Conservation (phyloP, 1,140 invertebrate genomes). For the Metaphire vulgaris region DNA sequence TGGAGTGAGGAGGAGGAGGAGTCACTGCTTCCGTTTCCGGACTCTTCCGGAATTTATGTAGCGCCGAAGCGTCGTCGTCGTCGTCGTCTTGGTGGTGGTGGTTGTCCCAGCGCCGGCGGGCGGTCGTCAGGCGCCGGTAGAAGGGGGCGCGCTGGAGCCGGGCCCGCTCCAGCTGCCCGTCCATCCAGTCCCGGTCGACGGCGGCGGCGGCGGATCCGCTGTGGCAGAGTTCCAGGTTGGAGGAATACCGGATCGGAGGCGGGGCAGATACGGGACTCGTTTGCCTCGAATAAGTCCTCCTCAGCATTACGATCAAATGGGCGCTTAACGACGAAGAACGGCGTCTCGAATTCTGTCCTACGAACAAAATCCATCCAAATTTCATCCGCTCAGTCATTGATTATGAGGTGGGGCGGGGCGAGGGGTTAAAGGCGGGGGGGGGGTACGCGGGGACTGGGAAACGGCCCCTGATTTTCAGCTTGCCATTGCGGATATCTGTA, state of each 20-base stretch:
- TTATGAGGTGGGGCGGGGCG: not conserved
- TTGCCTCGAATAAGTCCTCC: too few species aligned
- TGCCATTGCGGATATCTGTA: too few species aligned
- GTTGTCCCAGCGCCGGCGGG: too few species aligned
- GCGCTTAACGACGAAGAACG: too few species aligned
- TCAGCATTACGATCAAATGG: too few species aligned
- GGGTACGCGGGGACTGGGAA: not conserved
- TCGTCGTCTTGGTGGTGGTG: too few species aligned
- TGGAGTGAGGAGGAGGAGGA: slow-evolving; percentile 2
- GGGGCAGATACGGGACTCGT: too few species aligned
- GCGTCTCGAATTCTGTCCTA: too few species aligned
- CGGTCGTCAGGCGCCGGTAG: not conserved
- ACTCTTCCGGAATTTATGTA: not conserved
- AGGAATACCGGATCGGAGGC: not conserved
- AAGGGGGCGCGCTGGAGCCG: not conserved
- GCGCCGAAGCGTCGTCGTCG: not conserved
- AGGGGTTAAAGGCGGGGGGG: not conserved
- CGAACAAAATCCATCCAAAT: too few species aligned
- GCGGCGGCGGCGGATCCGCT: too few species aligned
- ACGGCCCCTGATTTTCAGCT: too few species aligned
- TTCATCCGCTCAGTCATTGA: too few species aligned
- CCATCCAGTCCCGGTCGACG: not conserved
- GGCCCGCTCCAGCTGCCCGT: not conserved
- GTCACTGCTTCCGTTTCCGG: not conserved
- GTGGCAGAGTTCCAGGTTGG: not conserved